Percentiles rank a stretch among this genome's conserved stretches.
These are phyloP conservation scores for Hypolimnas misippus DNA, from an alignment of 2,888 invertebrate species.

Conservation along the genomic window DNA sequence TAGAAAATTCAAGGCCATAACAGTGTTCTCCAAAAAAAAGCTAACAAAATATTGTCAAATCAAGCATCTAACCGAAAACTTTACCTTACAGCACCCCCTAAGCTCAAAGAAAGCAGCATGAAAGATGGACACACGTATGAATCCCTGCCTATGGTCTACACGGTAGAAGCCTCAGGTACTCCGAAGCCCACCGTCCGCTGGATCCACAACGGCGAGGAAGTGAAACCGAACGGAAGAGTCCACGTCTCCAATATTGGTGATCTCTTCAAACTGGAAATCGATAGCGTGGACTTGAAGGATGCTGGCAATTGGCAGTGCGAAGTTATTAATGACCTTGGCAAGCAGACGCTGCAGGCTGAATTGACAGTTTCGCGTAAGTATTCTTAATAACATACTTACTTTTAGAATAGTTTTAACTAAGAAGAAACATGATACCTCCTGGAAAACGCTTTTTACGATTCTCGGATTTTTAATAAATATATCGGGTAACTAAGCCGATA, in stretches of 20 bases:
- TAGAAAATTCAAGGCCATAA: neutral
- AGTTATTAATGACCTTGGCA: constrained; percentile 92
- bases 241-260: constrained; percentile 87
- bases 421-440: too few relatives aligned
- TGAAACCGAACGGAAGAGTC: constrained; percentile 86
- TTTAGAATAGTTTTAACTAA: too few relatives aligned
- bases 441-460: too few relatives aligned
- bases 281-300: constrained; percentile 87
- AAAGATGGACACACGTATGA: constrained; percentile 90
- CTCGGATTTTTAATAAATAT: too few relatives aligned
- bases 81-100: constrained; percentile 85
- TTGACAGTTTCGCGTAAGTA: constrained; percentile 89
- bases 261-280: constrained; percentile 89
- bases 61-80: constrained; percentile 3
- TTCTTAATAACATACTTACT: neutral
- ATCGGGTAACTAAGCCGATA: too few relatives aligned
- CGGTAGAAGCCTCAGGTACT: constrained; percentile 89
- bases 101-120: constrained; percentile 88
- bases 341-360: constrained; percentile 88
- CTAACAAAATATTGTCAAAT: neutral
- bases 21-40: neutral
- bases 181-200: constrained; percentile 92
- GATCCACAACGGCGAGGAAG: constrained; percentile 90
- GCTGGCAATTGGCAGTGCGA: constrained; percentile 93
- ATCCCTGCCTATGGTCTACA: constrained; percentile 91